Percentiles rank a stretch among this genome's conserved stretches.
These are phyloP conservation scores for Gobionotothen gibberifrons DNA, from an alignment of 2,797 vertebrate genomes.

Conservation along the genomic window DNA sequence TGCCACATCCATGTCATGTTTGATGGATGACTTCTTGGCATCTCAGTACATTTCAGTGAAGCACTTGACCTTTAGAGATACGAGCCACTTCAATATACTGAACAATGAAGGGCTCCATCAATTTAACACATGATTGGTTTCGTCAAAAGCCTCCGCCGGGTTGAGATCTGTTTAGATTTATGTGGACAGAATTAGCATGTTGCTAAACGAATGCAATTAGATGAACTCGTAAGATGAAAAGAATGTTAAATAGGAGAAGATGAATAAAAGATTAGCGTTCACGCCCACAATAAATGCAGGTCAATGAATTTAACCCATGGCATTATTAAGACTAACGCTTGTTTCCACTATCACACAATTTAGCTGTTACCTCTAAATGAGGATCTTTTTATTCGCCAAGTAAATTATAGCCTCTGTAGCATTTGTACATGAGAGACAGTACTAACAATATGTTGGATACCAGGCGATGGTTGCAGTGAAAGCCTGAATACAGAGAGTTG, in stretches of 20 bases:
- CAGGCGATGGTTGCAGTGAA: conserved; percentile 2
- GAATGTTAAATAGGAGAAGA: conserved; percentile 40
- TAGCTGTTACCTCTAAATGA: conserved; percentile 12
- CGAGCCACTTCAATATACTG: conserved; percentile 70
- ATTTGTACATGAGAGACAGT: neutral
- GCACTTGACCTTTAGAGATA: conserved; percentile 78
- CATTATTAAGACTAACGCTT: conserved; percentile 36
- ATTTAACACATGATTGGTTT: conserved; percentile 68
- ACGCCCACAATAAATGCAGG: conserved; percentile 37
- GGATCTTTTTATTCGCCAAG: conserved; percentile 9
- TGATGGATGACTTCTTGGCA: conserved; percentile 75
- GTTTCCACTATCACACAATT: conserved; percentile 12
- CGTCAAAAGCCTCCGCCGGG: conserved; percentile 38
- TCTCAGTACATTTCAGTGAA: conserved; percentile 66
- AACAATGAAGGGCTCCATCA: conserved; percentile 61
- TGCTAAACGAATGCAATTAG: conserved; percentile 50
- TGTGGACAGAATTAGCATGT: conserved; percentile 38
- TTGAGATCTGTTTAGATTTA: conserved; percentile 49
- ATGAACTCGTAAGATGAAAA: conserved; percentile 44
- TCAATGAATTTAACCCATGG: conserved; percentile 50
- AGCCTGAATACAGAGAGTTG: conserved; percentile 48
- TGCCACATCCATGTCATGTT: conserved; percentile 60
- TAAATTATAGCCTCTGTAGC: neutral
- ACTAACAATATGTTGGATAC: neutral
- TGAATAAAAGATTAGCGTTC: conserved; percentile 50